These are phyloP conservation scores for Odontothrips loti DNA, from an alignment of 2,888 invertebrate species.

Conservation along the genomic window DNA sequence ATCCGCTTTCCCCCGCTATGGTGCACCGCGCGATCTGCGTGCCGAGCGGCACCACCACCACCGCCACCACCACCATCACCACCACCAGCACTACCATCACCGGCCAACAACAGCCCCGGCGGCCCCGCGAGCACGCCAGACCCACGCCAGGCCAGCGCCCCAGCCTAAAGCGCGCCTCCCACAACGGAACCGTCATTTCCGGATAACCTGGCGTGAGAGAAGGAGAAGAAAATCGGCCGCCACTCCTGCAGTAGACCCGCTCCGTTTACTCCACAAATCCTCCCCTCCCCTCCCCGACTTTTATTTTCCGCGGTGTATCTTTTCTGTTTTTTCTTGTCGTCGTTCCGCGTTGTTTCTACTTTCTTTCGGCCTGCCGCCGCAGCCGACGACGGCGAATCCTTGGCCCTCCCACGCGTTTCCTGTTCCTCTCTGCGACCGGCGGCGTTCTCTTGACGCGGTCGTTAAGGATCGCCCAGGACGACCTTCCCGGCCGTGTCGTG, in stretches of 20 bases:
- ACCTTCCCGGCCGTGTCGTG: no score
- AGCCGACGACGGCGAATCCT: no score
- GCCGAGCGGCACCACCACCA: no score
- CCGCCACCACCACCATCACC: no score
- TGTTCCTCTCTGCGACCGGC: no score
- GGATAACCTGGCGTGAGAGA: slow-evolving; percentile 8
- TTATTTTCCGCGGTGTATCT: background rate
- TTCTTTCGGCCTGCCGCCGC: no score
- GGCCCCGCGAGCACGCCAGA: background rate
- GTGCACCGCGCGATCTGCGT: no score
- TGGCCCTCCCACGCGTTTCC: no score
- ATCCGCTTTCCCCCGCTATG: no score
- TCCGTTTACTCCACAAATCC: no score
- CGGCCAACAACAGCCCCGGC: background rate
- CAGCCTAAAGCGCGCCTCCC: background rate
- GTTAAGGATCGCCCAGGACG: no score
- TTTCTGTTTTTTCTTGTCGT: background rate
- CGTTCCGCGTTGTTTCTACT: background rate
- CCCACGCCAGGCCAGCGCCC: background rate
- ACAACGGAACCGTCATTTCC: slow-evolving; percentile 3
- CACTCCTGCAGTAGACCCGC: background rate
- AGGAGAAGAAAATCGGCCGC: background rate
- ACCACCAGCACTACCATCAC: background rate
- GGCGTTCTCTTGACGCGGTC: no score
- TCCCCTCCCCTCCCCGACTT: background rate